Evolutionary conservation across 2,113 vertebrate genomes (phyloP), one percentile per base, ranked within the genome.

Genomic region (Hyla sarda): DNA sequence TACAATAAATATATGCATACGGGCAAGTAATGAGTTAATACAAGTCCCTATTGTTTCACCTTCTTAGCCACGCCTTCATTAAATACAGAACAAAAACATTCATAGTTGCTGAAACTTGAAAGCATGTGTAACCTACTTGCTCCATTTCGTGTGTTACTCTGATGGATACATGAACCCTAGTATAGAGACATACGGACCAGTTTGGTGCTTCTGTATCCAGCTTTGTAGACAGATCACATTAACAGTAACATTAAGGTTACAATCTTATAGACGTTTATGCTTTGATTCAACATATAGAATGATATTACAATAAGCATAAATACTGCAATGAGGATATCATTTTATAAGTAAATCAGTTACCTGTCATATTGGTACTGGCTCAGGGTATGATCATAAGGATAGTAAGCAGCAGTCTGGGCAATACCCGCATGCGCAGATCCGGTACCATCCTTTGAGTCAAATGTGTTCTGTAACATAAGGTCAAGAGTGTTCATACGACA

Each of bases 321-420:
- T 21, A 34, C 32, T 71, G 25, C 3, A 82, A 8, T 28, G n/a
- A 14, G 45, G 17, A 52, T 19, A 69, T 8, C 6, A 32, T 30
- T 30, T 17, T 86, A 9, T 52, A 67, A 83, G 19, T 72, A 25
- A 69, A 50, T 88, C 28, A 58, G 92, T 92, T 95, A 99, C 98
- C 98, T 99, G 97, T 98, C 97, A 54, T 99, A 99, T 30, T 98
- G 96, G 89, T 98, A 99, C 93, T 99, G 98, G 92, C 97, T 95
- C 93, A 99, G 90, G 7, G 96, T 95, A 7, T 96, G 96, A 93
- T 99, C 98, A 62, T 98, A 98, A 0, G 97, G 97, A 87, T 98
- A 99, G 92, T 98, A 99, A 0, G 92, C 84, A 83, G 96, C 92
- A 19, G 97, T 95, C 75, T 97, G 97, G 11, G 96, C 92, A 79